Base-by-base conservation (phyloP, 2,888 invertebrate genomes). In the Helobdella robusta region DNA sequence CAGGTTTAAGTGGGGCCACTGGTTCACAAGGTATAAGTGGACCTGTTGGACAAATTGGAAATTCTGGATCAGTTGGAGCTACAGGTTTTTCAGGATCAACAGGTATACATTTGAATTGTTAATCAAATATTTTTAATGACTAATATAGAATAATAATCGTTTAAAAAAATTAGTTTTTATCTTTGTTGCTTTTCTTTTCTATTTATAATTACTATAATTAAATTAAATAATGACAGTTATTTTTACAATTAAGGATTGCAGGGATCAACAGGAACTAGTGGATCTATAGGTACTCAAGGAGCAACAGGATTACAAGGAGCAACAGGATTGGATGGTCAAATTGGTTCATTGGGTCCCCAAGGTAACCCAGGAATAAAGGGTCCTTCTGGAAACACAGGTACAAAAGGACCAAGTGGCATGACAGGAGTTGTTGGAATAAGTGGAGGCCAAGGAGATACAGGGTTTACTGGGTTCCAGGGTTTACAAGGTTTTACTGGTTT, bases 21-120 rank as follows among this genome's bases (percentile, higher is more conserved):
- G 54, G 54, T 30, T 5, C 6, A 54, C 30, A 5, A 28, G 54
- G 54, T 54, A 28, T 30, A 25, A 5, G 5, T 4, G 54, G 54
- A 54, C n/a, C n/a, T n/a, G n/a, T n/a, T n/a, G 70, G 70, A 50
- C 8, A 48, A 18, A 66, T 68, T 32, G 70, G 70, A 34, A 30
- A 28, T 32, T 35, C 58, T 44, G 68, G 68, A 11, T 32, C 58
- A 36, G 63, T 64, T 54, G 69, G 69, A 35, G 64, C 44, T 11
- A 67, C 63, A 23, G 63, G 63, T 34, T 34, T 32, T 18, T 50
- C n/a, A 30, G 65, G 59, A n/a, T n/a, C n/a, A n/a, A n/a, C n/a
- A n/a, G n/a, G n/a, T n/a, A n/a, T n/a, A n/a, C n/a, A n/a, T n/a
- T n/a, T n/a, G n/a, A n/a, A n/a, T n/a, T n/a, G n/a, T n/a, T n/a